Percentiles rank a stretch among this genome's conserved stretches.
Evolutionary conservation across 2,113 vertebrate species (phyloP).

Genomic region (Lucifuga dentata): DNA sequence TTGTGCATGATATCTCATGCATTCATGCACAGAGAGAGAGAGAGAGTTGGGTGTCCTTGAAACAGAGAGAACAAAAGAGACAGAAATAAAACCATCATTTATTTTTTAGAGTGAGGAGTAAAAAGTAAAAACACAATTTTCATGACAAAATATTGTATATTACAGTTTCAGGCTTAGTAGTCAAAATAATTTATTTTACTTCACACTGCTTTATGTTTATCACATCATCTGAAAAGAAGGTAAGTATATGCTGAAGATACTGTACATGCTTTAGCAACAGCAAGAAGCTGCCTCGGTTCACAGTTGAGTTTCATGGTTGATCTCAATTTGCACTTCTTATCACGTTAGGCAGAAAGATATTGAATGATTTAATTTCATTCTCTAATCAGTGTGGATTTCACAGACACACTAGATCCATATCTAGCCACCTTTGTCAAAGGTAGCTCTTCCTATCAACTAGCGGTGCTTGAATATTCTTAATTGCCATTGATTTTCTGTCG

Average conservation of each 20-base stretch:
- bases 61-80: constrained; percentile 14
- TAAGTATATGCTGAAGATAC: not conserved
- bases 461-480: constrained; percentile 45
- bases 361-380: constrained; percentile 67
- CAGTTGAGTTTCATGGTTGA: constrained; percentile 50
- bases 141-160: constrained; percentile 16
- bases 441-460: constrained; percentile 25
- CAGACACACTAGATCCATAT: constrained; percentile 53
- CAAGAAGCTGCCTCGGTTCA: constrained; percentile 48
- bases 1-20: constrained; percentile 28
- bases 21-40: not conserved
- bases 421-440: constrained; percentile 28
- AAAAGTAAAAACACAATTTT: constrained; percentile 23
- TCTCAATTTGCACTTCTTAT: constrained; percentile 61
- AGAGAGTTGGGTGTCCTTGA: too few species aligned
- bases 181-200: not conserved
- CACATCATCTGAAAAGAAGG: not conserved
- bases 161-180: not conserved
- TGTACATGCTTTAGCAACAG: constrained; percentile 9
- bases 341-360: constrained; percentile 48
- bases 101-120: not conserved
- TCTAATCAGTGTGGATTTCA: constrained; percentile 59
- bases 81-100: constrained; percentile 14
- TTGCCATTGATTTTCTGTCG: constrained; percentile 54
- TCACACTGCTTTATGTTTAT: not conserved